phyloP scores from a whole-genome alignment of 2,797 vertebrate genomes.

The Trematomus bernacchii region DNA sequence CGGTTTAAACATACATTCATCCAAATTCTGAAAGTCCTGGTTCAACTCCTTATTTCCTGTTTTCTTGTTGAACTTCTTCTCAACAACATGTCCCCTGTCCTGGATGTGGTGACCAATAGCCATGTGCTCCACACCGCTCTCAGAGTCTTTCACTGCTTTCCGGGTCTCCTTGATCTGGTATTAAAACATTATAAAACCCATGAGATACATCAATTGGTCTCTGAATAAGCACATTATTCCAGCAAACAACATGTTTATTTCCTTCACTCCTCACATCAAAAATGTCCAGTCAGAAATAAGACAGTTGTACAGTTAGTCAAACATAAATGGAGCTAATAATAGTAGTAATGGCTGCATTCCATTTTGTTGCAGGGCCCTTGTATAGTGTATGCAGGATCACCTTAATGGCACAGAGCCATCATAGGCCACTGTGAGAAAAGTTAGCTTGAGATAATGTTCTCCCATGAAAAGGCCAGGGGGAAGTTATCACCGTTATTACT shows the following conservation, averaged over 20 bases:
- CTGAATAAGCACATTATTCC: background rate
- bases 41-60: conserved; percentile 93
- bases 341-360: conserved; percentile 10
- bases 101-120: conserved; percentile 94
- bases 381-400: background rate
- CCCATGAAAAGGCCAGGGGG: conserved; percentile 9
- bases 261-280: background rate
- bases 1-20: conserved; percentile 87
- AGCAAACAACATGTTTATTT: background rate
- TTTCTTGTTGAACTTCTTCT: conserved; percentile 90
- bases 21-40: conserved; percentile 96
- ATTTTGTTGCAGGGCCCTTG: background rate
- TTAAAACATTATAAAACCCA: conserved; percentile 9
- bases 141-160: conserved; percentile 90
- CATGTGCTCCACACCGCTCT: conserved; percentile 93
- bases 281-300: background rate
- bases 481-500: background rate
- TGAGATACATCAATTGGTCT: background rate
- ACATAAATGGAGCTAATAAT: conserved; percentile 5
- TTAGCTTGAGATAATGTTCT: background rate
- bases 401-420: conserved; percentile 2
- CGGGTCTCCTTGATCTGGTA: conserved; percentile 92
- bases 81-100: conserved; percentile 91
- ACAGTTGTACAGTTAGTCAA: conserved; percentile 1
- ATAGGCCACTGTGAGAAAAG: background rate